Conservation (phyloP, 2,113 vertebrate species). For the Oryzias curvinotus region DNA sequence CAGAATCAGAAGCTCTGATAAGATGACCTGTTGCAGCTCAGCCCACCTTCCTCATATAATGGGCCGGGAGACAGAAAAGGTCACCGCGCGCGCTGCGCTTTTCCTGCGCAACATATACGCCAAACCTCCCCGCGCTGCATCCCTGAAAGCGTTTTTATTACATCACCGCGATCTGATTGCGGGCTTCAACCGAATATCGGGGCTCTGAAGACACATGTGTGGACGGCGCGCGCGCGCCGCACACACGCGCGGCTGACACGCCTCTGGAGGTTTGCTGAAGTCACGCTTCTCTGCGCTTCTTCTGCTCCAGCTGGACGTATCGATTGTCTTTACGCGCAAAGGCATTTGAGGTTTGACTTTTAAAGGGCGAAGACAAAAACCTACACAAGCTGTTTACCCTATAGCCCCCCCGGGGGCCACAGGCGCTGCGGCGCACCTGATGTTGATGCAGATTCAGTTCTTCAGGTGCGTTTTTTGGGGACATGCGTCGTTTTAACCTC, state of each 20-base stretch:
- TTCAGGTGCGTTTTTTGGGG: slow-evolving; percentile 1
- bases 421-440: slow-evolving; percentile 2
- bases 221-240: slow-evolving; percentile 16
- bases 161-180: too few species aligned
- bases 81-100: background rate
- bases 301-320: slow-evolving; percentile 61
- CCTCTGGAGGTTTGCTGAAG: slow-evolving; percentile 59
- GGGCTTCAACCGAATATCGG: too few species aligned
- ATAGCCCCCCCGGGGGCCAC: slow-evolving; percentile 2
- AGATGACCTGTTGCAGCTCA: background rate
- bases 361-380: slow-evolving; percentile 7
- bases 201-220: too few species aligned
- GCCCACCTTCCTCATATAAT: background rate
- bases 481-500: background rate
- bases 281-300: slow-evolving; percentile 62
- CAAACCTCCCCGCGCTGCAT: slow-evolving; percentile 40
- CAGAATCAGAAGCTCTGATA: background rate
- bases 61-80: too few species aligned
- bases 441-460: background rate
- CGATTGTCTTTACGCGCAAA: slow-evolving; percentile 49
- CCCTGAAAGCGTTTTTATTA: background rate
- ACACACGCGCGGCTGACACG: slow-evolving; percentile 20
- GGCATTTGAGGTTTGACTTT: slow-evolving; percentile 48
- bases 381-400: slow-evolving; percentile 5
- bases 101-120: slow-evolving; percentile 52